Percentiles rank a stretch among this genome's conserved stretches.
phyloP scores from a whole-genome alignment of 2,797 vertebrate genomes.

The Enteromius treurensis region DNA sequence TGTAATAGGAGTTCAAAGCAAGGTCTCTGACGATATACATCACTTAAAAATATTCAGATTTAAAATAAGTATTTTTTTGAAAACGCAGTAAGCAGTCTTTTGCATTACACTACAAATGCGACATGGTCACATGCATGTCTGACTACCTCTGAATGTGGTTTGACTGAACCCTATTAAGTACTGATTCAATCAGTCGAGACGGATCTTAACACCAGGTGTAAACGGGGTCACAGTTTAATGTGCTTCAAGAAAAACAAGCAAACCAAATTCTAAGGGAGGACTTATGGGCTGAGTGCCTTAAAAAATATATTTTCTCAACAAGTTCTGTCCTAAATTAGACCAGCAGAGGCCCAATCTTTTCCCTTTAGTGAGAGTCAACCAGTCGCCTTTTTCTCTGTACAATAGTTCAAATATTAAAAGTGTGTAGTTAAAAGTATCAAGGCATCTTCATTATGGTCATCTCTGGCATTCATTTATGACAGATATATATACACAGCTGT shows the following conservation, averaged over 20 bases:
- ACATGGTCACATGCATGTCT: background rate
- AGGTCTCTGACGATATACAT: background rate
- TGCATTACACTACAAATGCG: constrained; percentile 13
- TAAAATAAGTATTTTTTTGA: background rate
- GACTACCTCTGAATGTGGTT: constrained; percentile 20
- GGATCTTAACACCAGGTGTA: constrained; percentile 5
- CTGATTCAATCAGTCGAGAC: background rate
- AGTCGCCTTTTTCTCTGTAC: constrained; percentile 22
- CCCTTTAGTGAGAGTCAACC: background rate
- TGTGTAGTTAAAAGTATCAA: background rate
- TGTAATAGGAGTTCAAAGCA: background rate
- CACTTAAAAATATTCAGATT: background rate
- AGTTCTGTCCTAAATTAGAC: background rate
- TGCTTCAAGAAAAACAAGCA: constrained; percentile 18
- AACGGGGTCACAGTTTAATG: background rate
- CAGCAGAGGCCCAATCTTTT: background rate
- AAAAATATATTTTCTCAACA: constrained; percentile 10
- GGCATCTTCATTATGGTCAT: background rate
- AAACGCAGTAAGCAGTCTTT: background rate
- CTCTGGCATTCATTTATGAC: constrained; percentile 3
- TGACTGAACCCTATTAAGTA: background rate
- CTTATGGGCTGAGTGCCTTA: constrained; percentile 49
- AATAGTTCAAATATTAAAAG: constrained; percentile 21
- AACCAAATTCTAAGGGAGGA: constrained; percentile 11
- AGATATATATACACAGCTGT: background rate